phyloP scores from a whole-genome alignment of 2,888 invertebrate species.

The Drosophila hamatofila region DNA sequence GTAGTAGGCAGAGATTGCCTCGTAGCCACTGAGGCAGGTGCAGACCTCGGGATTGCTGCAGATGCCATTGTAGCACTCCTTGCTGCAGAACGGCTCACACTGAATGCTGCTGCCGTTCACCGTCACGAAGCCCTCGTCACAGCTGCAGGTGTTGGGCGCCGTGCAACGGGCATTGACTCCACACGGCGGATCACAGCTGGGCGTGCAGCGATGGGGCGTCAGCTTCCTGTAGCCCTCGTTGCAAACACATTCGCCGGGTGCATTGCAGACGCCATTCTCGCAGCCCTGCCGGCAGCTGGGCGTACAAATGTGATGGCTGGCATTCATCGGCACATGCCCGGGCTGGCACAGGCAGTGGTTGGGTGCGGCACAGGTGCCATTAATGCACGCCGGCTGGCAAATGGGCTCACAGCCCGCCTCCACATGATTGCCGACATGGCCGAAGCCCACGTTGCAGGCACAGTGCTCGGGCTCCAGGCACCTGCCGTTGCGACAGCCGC shows the following conservation, averaged over 20 bases:
- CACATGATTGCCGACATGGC: constrained; percentile 55
- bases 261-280: constrained; percentile 84
- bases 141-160: constrained; percentile 84
- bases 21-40: constrained; percentile 80
- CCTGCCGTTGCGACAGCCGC: constrained; percentile 77
- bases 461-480: constrained; percentile 86
- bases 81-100: constrained; percentile 81
- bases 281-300: constrained; percentile 82
- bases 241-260: constrained; percentile 82
- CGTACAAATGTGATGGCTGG: constrained; percentile 77
- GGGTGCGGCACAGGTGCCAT: constrained; percentile 85
- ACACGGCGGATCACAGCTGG: constrained; percentile 74
- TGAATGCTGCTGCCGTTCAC: constrained; percentile 74
- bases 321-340: constrained; percentile 77
- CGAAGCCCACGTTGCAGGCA: constrained; percentile 76
- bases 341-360: constrained; percentile 82
- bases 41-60: constrained; percentile 85
- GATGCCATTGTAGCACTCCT: constrained; percentile 83
- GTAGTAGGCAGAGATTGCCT: constrained; percentile 70
- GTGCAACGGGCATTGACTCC: constrained; percentile 83
- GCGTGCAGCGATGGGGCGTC: constrained; percentile 76
- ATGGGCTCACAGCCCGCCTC: constrained; percentile 85
- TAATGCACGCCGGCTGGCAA: constrained; percentile 86
- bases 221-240: constrained; percentile 77
- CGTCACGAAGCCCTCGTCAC: constrained; percentile 70